Conservation (phyloP, 2,797 vertebrate genomes). For the Crocidura indochinensis region DNA sequence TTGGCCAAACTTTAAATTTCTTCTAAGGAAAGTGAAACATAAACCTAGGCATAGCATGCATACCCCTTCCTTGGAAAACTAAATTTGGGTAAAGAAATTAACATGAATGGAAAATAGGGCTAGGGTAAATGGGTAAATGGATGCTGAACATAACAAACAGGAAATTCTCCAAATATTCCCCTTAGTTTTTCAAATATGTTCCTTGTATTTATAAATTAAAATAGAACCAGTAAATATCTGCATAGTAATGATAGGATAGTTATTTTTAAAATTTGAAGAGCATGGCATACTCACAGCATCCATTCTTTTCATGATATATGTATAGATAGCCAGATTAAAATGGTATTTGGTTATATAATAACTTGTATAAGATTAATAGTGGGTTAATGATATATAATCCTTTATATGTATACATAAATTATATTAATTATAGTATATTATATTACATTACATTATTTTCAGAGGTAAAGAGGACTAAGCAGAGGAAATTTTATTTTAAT, state of each 20-base stretch:
- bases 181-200: background rate
- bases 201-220: background rate
- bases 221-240: background rate
- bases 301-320: too few relatives aligned
- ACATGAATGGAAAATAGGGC: constrained; percentile 14
- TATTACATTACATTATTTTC: background rate
- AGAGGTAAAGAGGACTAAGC: background rate
- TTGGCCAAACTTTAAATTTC: background rate
- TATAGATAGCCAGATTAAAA: background rate
- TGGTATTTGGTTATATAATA: too few relatives aligned
- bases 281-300: too few relatives aligned
- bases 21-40: background rate
- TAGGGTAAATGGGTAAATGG: background rate
- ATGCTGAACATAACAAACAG: background rate
- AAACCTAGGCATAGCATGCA: background rate
- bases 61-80: background rate
- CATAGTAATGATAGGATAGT: background rate
- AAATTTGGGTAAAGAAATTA: background rate
- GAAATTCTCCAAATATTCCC: background rate
- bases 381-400: too few relatives aligned
- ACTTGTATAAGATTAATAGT: too few relatives aligned
- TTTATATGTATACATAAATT: too few relatives aligned
- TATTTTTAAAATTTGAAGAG: background rate
- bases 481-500: background rate
- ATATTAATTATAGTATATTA: too few relatives aligned